Evolutionary conservation across 2,113 vertebrate species (phyloP).

Genomic region (Lipophrys pholis): DNA sequence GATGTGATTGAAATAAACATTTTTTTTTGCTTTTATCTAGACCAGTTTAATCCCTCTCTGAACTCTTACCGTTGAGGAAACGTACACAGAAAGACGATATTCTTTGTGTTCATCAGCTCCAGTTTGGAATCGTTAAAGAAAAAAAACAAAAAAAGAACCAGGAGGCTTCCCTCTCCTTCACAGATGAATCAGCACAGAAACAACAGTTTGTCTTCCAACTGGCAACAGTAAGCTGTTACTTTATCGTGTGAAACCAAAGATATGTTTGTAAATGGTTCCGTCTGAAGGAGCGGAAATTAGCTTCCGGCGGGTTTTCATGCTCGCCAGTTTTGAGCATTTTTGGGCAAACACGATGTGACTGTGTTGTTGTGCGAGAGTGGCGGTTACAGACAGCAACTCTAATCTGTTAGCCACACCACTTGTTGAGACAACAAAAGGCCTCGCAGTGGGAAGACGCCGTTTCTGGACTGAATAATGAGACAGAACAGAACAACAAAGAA

Average conservation of each 20-base stretch:
- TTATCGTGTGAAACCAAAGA: constrained; percentile 49
- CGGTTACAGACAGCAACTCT: constrained; percentile 15
- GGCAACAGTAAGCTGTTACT: constrained; percentile 37
- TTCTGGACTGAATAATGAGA: background rate
- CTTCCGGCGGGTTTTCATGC: constrained; percentile 30
- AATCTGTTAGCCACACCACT: constrained; percentile 51
- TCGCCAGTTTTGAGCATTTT: constrained; percentile 44
- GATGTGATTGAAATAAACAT: background rate
- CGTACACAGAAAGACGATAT: background rate
- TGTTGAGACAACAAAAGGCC: constrained; percentile 45
- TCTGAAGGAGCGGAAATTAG: constrained; percentile 35
- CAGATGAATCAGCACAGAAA: constrained; percentile 34
- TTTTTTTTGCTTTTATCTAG: background rate
- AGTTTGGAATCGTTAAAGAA: background rate
- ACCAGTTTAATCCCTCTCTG: background rate
- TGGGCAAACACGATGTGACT: constrained; percentile 44
- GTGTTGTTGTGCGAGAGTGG: constrained; percentile 25
- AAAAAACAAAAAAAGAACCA: background rate
- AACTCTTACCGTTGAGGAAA: background rate
- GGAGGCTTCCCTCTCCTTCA: background rate
- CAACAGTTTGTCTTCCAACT: constrained; percentile 33
- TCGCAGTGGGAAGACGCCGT: background rate
- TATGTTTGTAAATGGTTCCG: constrained; percentile 48
- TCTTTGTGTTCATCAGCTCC: constrained; percentile 12
- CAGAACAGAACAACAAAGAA: background rate